phyloP scores from a whole-genome alignment of 2,113 vertebrate genomes.

The Aphelocoma coerulescens region DNA sequence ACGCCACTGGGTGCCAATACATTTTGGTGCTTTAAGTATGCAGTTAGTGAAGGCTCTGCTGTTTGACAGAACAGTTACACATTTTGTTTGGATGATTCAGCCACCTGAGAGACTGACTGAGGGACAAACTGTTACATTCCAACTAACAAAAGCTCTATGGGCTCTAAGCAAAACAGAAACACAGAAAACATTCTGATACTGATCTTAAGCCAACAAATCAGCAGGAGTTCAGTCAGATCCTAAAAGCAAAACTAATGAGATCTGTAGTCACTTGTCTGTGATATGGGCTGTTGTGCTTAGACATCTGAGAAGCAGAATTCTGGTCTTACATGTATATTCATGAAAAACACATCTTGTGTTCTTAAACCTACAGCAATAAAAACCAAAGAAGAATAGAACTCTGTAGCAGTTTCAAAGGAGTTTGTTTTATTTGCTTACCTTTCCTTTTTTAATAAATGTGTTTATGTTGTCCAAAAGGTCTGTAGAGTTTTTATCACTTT shows the following conservation, averaged over 20 bases:
- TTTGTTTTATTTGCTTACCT: conserved; percentile 72
- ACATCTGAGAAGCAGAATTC: background rate
- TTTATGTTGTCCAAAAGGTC: conserved; percentile 93
- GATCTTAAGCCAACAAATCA: background rate
- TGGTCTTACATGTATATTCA: background rate
- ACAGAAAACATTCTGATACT: background rate
- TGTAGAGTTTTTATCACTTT: conserved; percentile 86
- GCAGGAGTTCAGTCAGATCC: background rate
- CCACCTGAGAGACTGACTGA: background rate
- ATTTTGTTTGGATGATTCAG: background rate
- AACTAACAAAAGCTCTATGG: background rate
- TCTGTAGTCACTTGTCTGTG: background rate
- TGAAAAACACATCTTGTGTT: background rate
- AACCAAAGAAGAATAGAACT: background rate
- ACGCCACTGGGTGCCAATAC: background rate
- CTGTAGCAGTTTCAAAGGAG: background rate
- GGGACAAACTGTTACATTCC: background rate
- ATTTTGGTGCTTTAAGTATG: background rate
- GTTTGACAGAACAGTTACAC: background rate
- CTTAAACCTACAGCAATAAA: background rate
- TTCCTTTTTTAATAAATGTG: conserved; percentile 91
- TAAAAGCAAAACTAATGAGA: background rate
- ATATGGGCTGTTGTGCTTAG: background rate
- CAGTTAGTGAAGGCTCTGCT: background rate
- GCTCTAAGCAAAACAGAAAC: background rate